Base-by-base conservation (phyloP, 1,140 invertebrate genomes). In the Drosophila sulfurigaster region DNA sequence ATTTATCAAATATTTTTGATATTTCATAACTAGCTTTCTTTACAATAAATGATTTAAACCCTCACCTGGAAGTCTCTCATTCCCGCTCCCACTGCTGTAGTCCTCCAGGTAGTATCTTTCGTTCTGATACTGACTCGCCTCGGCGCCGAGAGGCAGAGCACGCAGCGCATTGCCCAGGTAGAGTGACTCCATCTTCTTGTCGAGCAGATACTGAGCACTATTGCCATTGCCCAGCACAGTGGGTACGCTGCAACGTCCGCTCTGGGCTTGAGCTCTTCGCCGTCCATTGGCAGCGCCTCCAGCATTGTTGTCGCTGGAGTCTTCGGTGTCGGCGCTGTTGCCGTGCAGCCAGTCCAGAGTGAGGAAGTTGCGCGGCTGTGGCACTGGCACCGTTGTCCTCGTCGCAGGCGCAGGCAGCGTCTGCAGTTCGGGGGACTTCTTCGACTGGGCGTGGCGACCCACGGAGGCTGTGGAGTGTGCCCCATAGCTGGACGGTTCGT, bases 181-280 rank as follows among this genome's bases (percentile, higher is more conserved):
- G 11, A 92, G 68, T 0, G 91, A 88, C 78, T 92, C 88, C 89
- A 92, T 91, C 68, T 92, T 92, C 70, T 92, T 91, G 49, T 92
- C 91, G 45, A 92, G 78, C 77, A 89, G 79, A 71, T 92, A 92
- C 59, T 91, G 91, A 6, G 74, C 82, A 8, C 72, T 75, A 52
- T 74, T 87, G 58, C 79, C 63, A 20, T 64, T 78, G 51, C 67
- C 58, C n/a, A 89, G 66, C 48, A 91, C 90, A 25, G 87, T 91
- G 16, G 88, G 88, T 1, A 91, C 90, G 72, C 90, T 91, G 62
- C 90, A 90, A 11, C 91, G 74, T 41, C 86, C 91, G n/a, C 79
- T 83, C 43, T 91, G 90, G 0, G 52, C 74, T 72, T 51, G 41
- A 11, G 49, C 71, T 0, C 77, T 45, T 1, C 75, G 69, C 4